Evolutionary conservation across 2,797 vertebrate genomes (phyloP), one percentile per base, ranked within the genome.

Genomic region (Buphagus erythrorhynchus): DNA sequence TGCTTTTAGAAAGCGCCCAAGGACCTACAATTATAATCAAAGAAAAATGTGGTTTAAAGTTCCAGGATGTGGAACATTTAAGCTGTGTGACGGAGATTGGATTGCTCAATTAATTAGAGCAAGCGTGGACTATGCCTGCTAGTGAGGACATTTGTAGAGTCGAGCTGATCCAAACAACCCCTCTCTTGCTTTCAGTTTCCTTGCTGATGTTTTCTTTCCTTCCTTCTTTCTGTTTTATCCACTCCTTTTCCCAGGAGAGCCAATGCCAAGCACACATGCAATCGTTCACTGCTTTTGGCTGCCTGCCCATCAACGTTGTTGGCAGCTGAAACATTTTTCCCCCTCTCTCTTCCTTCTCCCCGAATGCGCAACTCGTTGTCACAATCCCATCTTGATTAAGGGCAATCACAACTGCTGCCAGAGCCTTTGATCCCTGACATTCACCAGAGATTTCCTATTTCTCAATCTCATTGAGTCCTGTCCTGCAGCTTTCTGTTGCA

Each of bases 331-430:
- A 48, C 45, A 12, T 16, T 74, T 83, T 65, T 2, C 29, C 38
- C 26, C 1, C 21, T 7, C 31, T 9, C 11, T 40, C 33, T 58
- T 42, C 65, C 45, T 73, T 63, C 51, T 89, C n/a, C 78, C 42
- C 1, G 0, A 54, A 33, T 10, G 2, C 36, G 58, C 4, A 0
- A 9, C 57, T 68, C 16, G 5, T 26, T 8, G 2, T 54, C 57
- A 20, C 43, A 3, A 75, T 80, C 69, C 43, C 10, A 0, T 40
- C 63, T 10, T 0, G 0, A 28, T 20, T 49, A 40, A 9, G 0
- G 0, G 73, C 46, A 52, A 10, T 9, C 19, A 10, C 42, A 82
- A 28, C 25, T 86, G 59, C 59, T 59, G 36, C 26, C 42, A 46
- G 33, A 83, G 31, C 28, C 49, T 91, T 59, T 88, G 61, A 79